Evolutionary conservation across 2,888 invertebrate genomes (phyloP), one percentile per base, ranked within the genome.

Genomic region (Leptinotarsa peninsularis): DNA sequence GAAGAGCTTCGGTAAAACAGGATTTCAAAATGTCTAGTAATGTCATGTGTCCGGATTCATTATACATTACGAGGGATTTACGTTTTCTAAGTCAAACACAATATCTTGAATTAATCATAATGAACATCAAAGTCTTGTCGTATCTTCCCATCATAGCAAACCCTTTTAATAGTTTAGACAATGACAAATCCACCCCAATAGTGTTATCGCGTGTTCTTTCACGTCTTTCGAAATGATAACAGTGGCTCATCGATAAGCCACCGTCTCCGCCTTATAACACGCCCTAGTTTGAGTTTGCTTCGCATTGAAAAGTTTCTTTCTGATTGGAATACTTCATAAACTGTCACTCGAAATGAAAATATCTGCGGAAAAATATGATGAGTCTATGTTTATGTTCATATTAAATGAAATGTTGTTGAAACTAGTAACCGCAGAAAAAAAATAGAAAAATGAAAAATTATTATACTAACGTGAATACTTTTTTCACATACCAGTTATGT

Each of bases 181-280:
- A 27, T 15, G 23, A 58, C 58, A 58, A 23, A 58, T 58, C 4
- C 27, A 58, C 58, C 58, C 4, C 58, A 23, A 23, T 43, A 23
- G 27, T 58, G 58, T 58, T 58, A 23, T 58, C 27, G 58, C 21
- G 14, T 58, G 58, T 58, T 23, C 58, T 58, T 27, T 58, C 58
- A 58, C 23, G 58, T 58, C 58, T 58, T 18, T 15, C 15, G 58
- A 21, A 58, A 58, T 58, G 27, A 58, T 58, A 58, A 23, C 54
- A 14, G 58, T 23, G 58, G 58, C 23, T 58, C 58, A 23, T 58
- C 58, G 58, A 58, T 58, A 21, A 58, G 58, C 23, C 21, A 21
- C 58, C 23, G 21, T 23, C 23, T 58, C 23, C 23, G 58, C 23
- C 58, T 58, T 23, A 58, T 58, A 23, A 23, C 21, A 58, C 58